Conservation (phyloP, 2,113 vertebrate genomes). For the Anguilla japonica region DNA sequence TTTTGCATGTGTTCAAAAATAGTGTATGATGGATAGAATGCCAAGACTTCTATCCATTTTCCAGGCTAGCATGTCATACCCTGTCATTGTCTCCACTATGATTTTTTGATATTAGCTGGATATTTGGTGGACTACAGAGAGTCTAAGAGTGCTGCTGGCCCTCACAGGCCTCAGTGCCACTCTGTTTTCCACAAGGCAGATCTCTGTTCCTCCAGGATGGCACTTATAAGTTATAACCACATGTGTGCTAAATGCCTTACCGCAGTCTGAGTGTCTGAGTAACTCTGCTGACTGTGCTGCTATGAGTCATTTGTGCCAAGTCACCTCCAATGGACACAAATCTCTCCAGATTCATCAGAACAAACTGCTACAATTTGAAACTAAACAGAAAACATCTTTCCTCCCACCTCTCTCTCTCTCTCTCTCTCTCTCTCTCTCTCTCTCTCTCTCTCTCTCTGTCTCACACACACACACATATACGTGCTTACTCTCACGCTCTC, state of each 20-base stretch:
- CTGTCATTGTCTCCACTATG: not conserved
- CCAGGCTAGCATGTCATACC: not conserved
- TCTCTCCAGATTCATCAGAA: not conserved
- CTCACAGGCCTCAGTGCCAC: not conserved
- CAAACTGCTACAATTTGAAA: not conserved
- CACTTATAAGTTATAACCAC: not conserved
- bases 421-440: not conserved
- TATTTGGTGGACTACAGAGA: not conserved
- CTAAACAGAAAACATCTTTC: not conserved
- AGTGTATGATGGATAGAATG: not conserved
- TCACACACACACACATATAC: too few species aligned
- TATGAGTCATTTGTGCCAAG: not conserved
- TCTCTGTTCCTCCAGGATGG: not conserved
- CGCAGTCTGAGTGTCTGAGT: not conserved
- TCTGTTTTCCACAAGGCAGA: not conserved
- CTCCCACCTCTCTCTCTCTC: not conserved
- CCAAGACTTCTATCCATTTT: too few species aligned
- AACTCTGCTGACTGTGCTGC: not conserved
- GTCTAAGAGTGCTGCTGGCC: not conserved
- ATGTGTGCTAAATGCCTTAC: not conserved
- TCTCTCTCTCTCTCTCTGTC: constrained; percentile 14
- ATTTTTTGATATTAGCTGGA: not conserved
- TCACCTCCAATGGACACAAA: not conserved
- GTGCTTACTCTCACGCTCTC: not conserved
- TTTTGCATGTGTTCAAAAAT: not conserved